These are phyloP conservation scores for Ethmia dodecea DNA, from an alignment of 2,888 invertebrate genomes.

Conservation along the genomic window DNA sequence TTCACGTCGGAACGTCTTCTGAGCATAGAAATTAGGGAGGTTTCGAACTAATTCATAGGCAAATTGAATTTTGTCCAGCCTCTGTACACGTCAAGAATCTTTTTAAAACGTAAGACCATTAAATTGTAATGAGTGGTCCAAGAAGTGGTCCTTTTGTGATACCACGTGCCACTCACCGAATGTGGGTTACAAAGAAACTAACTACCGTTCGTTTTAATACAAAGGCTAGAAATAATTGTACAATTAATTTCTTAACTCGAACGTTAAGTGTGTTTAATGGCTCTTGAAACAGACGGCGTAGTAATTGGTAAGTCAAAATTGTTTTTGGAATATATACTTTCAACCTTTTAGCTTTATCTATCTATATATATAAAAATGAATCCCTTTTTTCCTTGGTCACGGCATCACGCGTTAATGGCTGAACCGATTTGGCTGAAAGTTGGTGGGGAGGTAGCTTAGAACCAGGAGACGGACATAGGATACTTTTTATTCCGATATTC, in stretches of 20 bases:
- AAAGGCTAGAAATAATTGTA: slow-evolving; percentile 71
- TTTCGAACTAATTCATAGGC: slow-evolving; percentile 14
- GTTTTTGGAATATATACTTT: too few relatives aligned
- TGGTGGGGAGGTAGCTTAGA: too few relatives aligned
- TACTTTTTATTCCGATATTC: too few relatives aligned
- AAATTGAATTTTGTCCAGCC: slow-evolving; percentile 27
- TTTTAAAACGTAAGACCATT: slow-evolving; percentile 66
- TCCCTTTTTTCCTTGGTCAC: too few relatives aligned
- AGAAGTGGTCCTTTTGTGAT: slow-evolving; percentile 62
- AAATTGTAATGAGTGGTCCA: slow-evolving; percentile 72
- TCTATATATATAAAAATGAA: too few relatives aligned
- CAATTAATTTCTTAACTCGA: slow-evolving; percentile 61
- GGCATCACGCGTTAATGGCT: too few relatives aligned
- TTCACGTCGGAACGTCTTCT: slow-evolving; percentile 17
- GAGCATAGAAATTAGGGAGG: slow-evolving; percentile 17
- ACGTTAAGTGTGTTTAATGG: slow-evolving; percentile 39
- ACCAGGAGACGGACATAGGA: too few relatives aligned
- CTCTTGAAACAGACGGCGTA: slow-evolving; percentile 53
- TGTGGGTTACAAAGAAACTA: slow-evolving; percentile 50
- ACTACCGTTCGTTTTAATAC: slow-evolving; percentile 69
- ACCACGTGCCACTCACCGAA: slow-evolving; percentile 69
- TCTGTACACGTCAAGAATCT: slow-evolving; percentile 56
- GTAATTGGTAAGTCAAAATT: slow-evolving; percentile 62
- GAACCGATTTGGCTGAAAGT: too few relatives aligned
- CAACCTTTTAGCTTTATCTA: too few relatives aligned